A percentile compares a stretch with the other conserved stretches of the same genome.
These are phyloP conservation scores for Sebastes variabilis DNA, from an alignment of 2,797 vertebrate genomes.

Conservation along the genomic window DNA sequence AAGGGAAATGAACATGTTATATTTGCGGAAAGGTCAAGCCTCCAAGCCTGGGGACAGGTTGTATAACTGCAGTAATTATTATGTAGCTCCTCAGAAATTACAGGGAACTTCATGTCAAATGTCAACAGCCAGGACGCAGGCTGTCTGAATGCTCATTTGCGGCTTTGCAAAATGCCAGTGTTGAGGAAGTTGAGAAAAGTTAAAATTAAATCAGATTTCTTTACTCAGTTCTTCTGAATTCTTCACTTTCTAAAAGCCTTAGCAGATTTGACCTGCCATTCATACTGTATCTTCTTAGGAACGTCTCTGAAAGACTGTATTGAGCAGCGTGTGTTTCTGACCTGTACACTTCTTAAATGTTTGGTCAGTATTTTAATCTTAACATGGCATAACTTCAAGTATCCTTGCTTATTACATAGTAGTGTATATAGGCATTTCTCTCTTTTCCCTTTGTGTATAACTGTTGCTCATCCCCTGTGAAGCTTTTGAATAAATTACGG, in stretches of 20 bases:
- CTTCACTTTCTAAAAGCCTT: constrained; percentile 11
- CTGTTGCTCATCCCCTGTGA: background rate
- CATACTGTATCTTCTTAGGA: background rate
- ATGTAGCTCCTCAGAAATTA: constrained; percentile 68
- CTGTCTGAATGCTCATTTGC: constrained; percentile 32
- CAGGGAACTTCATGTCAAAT: constrained; percentile 66
- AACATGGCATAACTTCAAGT: background rate
- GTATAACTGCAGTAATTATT: constrained; percentile 73
- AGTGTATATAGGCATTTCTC: background rate
- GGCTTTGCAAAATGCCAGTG: constrained; percentile 49
- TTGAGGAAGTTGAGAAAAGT: constrained; percentile 12
- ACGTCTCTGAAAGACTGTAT: background rate
- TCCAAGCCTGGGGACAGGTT: constrained; percentile 58
- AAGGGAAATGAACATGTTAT: constrained; percentile 66
- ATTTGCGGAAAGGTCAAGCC: constrained; percentile 73
- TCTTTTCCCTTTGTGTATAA: background rate
- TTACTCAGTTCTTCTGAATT: background rate
- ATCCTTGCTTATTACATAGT: background rate
- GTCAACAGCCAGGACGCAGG: constrained; percentile 43
- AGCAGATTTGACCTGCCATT: background rate
- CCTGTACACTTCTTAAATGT: background rate
- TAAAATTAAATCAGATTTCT: background rate
- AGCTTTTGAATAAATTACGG: too few relatives aligned
- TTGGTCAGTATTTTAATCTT: background rate
- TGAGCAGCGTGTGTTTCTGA: background rate